phyloP scores from a whole-genome alignment of 1,140 invertebrate species.

The Holcopasites calliopsidis region DNA sequence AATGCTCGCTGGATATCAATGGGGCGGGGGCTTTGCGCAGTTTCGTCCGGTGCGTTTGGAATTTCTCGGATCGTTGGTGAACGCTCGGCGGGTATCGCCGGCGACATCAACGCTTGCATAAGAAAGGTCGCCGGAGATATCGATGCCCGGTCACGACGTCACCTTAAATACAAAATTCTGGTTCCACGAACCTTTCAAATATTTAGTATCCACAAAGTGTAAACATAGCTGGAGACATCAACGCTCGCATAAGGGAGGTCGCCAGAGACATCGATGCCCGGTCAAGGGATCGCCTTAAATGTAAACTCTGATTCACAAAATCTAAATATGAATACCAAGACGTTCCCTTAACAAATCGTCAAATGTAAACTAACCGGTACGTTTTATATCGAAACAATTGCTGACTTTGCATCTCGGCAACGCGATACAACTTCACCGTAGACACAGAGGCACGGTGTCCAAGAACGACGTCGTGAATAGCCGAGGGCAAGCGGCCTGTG shows the following conservation, averaged over 20 bases:
- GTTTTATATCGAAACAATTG: too few relatives aligned
- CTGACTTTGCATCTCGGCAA: background rate
- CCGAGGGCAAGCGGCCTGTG: background rate
- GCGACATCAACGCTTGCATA: slow-evolving; percentile 54
- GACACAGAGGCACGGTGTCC: background rate
- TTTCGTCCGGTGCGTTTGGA: too few relatives aligned
- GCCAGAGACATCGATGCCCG: slow-evolving; percentile 40
- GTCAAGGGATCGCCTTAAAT: slow-evolving; percentile 21
- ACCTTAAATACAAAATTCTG: background rate
- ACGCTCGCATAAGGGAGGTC: slow-evolving; percentile 48
- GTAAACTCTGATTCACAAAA: background rate
- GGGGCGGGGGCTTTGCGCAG: too few relatives aligned
- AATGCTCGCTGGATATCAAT: background rate
- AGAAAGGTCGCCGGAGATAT: slow-evolving; percentile 48
- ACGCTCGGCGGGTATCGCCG: too few relatives aligned
- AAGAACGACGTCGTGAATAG: slow-evolving; percentile 10
- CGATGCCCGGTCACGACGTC: slow-evolving; percentile 21
- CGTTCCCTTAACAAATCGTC: too few relatives aligned
- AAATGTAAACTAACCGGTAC: too few relatives aligned
- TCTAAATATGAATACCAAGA: too few relatives aligned
- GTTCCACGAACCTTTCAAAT: too few relatives aligned
- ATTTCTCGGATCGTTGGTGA: too few relatives aligned
- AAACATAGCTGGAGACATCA: slow-evolving; percentile 35
- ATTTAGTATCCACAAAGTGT: background rate
- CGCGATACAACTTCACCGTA: background rate